Conservation (phyloP, 2,888 invertebrate genomes). For the Acrobasis repandana region DNA sequence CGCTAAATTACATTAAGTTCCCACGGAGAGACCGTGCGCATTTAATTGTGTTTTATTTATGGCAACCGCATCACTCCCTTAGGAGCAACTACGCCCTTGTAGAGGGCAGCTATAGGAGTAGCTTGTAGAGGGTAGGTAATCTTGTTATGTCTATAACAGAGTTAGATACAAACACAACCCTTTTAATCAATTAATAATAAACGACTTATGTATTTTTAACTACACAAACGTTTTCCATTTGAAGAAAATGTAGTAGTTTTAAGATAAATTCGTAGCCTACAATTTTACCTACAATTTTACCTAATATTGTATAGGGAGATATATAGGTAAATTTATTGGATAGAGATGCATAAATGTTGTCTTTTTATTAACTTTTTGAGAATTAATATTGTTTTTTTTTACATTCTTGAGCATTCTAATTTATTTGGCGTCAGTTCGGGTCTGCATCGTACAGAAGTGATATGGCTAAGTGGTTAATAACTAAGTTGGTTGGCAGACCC, state of each 20-base stretch:
- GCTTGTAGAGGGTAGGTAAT: no score
- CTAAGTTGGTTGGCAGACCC: constrained; percentile 60
- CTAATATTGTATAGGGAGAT: no score
- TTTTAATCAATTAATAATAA: background rate
- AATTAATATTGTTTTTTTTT: no score
- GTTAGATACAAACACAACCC: constrained; percentile 5
- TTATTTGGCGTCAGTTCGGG: constrained; percentile 28
- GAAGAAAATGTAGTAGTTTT: no score
- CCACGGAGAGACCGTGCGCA: constrained; percentile 10
- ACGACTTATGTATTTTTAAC: no score
- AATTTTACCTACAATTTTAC: no score
- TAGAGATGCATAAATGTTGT: no score
- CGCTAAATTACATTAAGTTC: constrained; percentile 11
- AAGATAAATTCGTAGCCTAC: no score
- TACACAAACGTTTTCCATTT: no score
- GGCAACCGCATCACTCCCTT: constrained; percentile 10
- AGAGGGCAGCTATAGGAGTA: background rate
- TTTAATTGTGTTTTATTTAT: constrained; percentile 20
- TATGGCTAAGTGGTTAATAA: constrained; percentile 78
- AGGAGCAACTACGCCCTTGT: constrained; percentile 8
- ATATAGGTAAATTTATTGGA: no score
- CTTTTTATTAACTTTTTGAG: no score
- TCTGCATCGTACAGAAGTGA: constrained; percentile 71
- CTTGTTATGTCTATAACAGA: constrained; percentile 8
- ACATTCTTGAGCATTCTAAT: background rate